phyloP scores from a whole-genome alignment of 2,113 vertebrate genomes.

The Lontra canadensis region DNA sequence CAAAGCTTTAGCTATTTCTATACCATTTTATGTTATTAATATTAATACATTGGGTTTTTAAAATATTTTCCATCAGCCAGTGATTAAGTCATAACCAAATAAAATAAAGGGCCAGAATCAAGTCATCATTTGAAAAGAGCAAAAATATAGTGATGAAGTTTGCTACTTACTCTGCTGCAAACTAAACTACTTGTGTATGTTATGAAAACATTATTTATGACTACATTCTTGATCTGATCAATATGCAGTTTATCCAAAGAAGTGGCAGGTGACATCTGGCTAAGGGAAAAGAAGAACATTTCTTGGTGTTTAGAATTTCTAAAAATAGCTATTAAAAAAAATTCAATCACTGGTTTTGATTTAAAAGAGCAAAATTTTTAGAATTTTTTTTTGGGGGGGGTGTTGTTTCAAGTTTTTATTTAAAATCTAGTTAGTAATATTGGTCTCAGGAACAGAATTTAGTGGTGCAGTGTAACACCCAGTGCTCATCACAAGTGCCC shows the following conservation, averaged over 20 bases:
- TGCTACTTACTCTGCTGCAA: neutral
- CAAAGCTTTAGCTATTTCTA: neutral
- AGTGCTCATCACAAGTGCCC: neutral
- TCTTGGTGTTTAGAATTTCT: neutral
- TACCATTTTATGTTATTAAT: neutral
- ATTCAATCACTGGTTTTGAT: neutral
- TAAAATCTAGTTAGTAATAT: neutral
- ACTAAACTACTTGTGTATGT: neutral
- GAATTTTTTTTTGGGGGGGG: neutral
- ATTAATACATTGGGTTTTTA: neutral
- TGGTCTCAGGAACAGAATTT: neutral
- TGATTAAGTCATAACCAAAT: neutral
- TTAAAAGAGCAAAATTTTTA: neutral
- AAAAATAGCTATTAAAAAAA: neutral
- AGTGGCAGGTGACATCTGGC: neutral
- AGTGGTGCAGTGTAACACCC: neutral
- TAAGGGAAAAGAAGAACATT: neutral
- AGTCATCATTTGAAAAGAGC: neutral
- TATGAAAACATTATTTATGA: constrained; percentile 12
- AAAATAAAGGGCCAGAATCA: neutral
- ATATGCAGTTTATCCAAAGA: neutral
- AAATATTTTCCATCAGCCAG: neutral
- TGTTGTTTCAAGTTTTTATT: neutral
- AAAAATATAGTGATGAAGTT: neutral
- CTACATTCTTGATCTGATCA: neutral